Conservation (phyloP, 2,888 invertebrate genomes). For the Volucella inanis region DNA sequence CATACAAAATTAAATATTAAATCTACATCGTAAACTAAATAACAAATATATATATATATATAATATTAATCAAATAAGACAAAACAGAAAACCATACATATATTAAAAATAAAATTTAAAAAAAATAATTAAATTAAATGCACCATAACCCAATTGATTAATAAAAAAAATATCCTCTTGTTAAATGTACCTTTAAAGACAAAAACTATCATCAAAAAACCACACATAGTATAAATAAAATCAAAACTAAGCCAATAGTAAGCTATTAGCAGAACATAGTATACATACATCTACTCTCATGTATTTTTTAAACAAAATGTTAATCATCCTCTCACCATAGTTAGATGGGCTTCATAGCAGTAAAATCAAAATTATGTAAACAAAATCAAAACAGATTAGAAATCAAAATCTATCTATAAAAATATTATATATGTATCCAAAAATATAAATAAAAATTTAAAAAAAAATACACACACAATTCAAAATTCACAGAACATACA, state of each 20-base stretch:
- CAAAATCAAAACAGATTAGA: constrained; percentile 45
- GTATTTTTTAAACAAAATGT: constrained; percentile 37
- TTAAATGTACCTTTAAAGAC: constrained; percentile 59
- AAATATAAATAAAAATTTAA: constrained; percentile 29
- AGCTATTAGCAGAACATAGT: constrained; percentile 37
- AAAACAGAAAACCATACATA: constrained; percentile 23
- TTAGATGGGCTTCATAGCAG: constrained; percentile 82
- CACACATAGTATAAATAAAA: constrained; percentile 50
- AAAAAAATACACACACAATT: constrained; percentile 37
- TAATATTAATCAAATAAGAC: background rate
- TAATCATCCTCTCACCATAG: constrained; percentile 72
- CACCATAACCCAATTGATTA: constrained; percentile 40
- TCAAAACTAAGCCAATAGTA: constrained; percentile 58
- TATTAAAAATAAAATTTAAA: constrained; percentile 31
- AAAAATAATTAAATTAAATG: constrained; percentile 35
- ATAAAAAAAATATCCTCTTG: constrained; percentile 31
- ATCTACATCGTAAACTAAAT: constrained; percentile 12
- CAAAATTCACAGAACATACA: constrained; percentile 52
- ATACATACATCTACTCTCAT: constrained; percentile 32
- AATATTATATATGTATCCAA: constrained; percentile 52
- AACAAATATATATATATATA: constrained; percentile 2
- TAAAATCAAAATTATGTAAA: constrained; percentile 81
- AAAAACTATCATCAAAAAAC: constrained; percentile 43
- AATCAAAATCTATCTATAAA: constrained; percentile 68
- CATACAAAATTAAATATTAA: constrained; percentile 1